These are phyloP conservation scores for Labeo rohita DNA, from an alignment of 2,113 vertebrate genomes.

Conservation along the genomic window DNA sequence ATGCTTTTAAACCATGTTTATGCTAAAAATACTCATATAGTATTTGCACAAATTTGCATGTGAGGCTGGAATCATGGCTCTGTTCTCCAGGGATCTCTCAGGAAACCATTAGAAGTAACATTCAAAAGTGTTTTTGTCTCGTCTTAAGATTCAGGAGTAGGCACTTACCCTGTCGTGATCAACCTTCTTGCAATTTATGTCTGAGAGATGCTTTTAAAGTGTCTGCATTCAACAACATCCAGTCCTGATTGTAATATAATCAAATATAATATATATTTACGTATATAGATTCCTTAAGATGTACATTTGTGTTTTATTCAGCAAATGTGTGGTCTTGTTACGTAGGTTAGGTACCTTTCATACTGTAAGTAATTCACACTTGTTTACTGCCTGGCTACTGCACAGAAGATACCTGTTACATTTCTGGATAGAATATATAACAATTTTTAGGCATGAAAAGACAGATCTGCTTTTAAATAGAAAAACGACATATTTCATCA, in stretches of 20 bases:
- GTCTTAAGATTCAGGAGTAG: slow-evolving; percentile 74
- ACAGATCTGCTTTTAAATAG: slow-evolving; percentile 89
- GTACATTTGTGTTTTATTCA: slow-evolving; percentile 72
- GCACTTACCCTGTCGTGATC: slow-evolving; percentile 79
- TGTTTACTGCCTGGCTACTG: slow-evolving; percentile 72
- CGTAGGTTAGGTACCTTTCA: slow-evolving; percentile 67
- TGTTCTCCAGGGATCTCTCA: slow-evolving; percentile 42
- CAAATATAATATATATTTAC: slow-evolving; percentile 38
- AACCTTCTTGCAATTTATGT: slow-evolving; percentile 57
- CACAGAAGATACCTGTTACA: slow-evolving; percentile 77
- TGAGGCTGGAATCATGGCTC: slow-evolving; percentile 71
- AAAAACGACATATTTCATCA: slow-evolving; percentile 94
- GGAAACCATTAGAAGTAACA: slow-evolving; percentile 37
- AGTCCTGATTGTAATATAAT: slow-evolving; percentile 48
- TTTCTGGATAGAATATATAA: slow-evolving; percentile 80
- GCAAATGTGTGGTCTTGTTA: slow-evolving; percentile 71
- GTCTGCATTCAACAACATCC: slow-evolving; percentile 34
- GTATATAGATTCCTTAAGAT: slow-evolving; percentile 48
- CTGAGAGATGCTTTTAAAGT: slow-evolving; percentile 52
- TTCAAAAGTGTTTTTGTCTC: slow-evolving; percentile 24
- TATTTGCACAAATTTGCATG: slow-evolving; percentile 74
- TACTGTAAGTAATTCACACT: slow-evolving; percentile 72
- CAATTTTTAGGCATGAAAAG: slow-evolving; percentile 82
- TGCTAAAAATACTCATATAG: slow-evolving; percentile 79
- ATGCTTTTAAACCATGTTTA: slow-evolving; percentile 69